Percentiles rank a stretch among this genome's conserved stretches.
These are phyloP conservation scores for Reticulitermes lucifugus DNA, from an alignment of 2,888 invertebrate species.

Conservation along the genomic window DNA sequence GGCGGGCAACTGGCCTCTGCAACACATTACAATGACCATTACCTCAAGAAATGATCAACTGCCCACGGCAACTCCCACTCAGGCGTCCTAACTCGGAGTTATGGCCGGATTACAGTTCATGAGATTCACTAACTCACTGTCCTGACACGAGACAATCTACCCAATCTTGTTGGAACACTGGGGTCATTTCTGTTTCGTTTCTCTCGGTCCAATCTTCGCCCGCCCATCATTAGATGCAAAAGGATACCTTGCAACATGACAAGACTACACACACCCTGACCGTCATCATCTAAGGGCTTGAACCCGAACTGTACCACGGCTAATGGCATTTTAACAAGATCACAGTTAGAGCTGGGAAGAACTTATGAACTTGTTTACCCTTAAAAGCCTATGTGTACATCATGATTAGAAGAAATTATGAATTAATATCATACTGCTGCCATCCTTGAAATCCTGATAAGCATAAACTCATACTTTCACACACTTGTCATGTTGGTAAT, in stretches of 20 bases:
- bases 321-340: too few species aligned
- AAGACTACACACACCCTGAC: neutral
- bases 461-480: too few species aligned
- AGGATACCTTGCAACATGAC: neutral
- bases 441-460: too few species aligned
- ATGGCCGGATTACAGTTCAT: neutral
- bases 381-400: too few species aligned
- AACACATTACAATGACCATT: slow-evolving; percentile 53
- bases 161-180: neutral
- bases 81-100: neutral
- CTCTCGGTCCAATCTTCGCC: neutral
- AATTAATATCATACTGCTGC: too few species aligned
- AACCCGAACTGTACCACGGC: too few species aligned
- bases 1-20: slow-evolving; percentile 88
- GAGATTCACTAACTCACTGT: neutral
- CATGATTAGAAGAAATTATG: too few species aligned
- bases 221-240: neutral
- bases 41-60: neutral
- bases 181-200: neutral
- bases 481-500: too few species aligned
- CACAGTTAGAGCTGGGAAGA: too few species aligned
- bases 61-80: slow-evolving; percentile 12
- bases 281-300: too few species aligned
- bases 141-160: neutral
- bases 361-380: too few species aligned